Conservation (phyloP, 2,797 vertebrate genomes). For the Arnoldichthys spilopterus region DNA sequence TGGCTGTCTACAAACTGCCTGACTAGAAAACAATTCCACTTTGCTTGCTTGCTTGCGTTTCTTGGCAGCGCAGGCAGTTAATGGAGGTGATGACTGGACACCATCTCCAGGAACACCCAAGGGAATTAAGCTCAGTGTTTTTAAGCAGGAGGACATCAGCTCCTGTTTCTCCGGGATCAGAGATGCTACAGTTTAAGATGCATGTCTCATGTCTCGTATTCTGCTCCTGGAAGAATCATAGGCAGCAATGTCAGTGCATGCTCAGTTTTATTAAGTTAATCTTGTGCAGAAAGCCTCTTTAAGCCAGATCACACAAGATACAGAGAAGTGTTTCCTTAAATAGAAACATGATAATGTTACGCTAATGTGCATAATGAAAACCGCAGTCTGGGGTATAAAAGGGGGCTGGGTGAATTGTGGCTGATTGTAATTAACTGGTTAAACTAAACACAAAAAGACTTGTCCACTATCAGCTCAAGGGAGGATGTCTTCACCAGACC, state of each 20-base stretch:
- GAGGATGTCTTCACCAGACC: constrained; percentile 59
- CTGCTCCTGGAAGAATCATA: constrained; percentile 34
- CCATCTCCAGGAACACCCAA: constrained; percentile 10
- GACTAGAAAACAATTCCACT: constrained; percentile 39
- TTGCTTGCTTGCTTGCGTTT: constrained; percentile 20
- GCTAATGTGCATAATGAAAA: constrained; percentile 57
- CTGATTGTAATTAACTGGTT: constrained; percentile 67
- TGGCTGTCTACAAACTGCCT: constrained; percentile 19
- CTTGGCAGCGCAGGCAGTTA: constrained; percentile 13
- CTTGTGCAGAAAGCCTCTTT: constrained; percentile 86
- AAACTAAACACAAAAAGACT: constrained; percentile 57
- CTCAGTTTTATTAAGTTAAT: constrained; percentile 88
- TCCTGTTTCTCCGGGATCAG: background rate
- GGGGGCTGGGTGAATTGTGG: constrained; percentile 30
- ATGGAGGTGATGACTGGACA: constrained; percentile 19
- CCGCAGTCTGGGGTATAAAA: background rate
- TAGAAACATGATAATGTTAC: constrained; percentile 78
- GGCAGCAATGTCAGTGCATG: constrained; percentile 73
- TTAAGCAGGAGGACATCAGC: constrained; percentile 13
- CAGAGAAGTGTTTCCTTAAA: constrained; percentile 84
- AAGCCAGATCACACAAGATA: constrained; percentile 85
- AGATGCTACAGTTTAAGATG: background rate
- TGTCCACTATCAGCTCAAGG: constrained; percentile 58
- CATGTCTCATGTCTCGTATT: constrained; percentile 3
- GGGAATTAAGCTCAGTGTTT: background rate